Evolutionary conservation across 1,140 invertebrate species (phyloP), one percentile per base, ranked within the genome.

Genomic region (Triops cancriformis): DNA sequence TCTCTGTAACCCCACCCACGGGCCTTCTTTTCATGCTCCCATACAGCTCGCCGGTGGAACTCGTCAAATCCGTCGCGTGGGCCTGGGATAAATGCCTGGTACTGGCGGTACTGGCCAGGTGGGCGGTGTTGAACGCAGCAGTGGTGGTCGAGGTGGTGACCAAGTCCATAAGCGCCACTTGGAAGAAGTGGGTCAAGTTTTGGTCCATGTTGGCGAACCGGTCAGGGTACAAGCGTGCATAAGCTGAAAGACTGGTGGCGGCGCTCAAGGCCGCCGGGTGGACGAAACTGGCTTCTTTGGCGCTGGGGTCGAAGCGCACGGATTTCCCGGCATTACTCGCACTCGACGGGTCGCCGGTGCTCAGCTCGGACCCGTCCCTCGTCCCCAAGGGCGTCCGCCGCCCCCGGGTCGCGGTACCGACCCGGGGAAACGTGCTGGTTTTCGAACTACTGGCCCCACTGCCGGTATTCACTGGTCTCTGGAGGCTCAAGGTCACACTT

Each of bases 191-290:
- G 51, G 51, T 23, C 51, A 64, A 64, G 14, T 64, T 64, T 64
- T 64, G 51, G 51, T 64, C 51, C 51, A 64, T 64, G 23, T 64
- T 18, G 14, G 51, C 14, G 18, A 64, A 23, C 6, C 51, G 14
- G 51, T 64, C 51, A 18, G 51, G 51, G 51, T 64, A 64, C 51
- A 64, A 64, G 51, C 51, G 51, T 64, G 51, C 51, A 64, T 64
- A 64, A 14, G 51, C 51, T 18, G 51, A 64, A 64, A 64, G 51
- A 1, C 51, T 64, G 18, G 51, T n/a, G 51, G 51, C 51, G 14
- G 23, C 51, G 1, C 23, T 64, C 14, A 64, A 64, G 51, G 51
- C 51, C 18, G 51, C 51, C 18, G 51, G 51, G 51, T n/a, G 14
- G 51, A 64, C 51, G 14, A 64, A 23, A 64, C 51, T n/a, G 51